phyloP scores from a whole-genome alignment of 1,140 invertebrate genomes.

The Magallana gigas region DNA sequence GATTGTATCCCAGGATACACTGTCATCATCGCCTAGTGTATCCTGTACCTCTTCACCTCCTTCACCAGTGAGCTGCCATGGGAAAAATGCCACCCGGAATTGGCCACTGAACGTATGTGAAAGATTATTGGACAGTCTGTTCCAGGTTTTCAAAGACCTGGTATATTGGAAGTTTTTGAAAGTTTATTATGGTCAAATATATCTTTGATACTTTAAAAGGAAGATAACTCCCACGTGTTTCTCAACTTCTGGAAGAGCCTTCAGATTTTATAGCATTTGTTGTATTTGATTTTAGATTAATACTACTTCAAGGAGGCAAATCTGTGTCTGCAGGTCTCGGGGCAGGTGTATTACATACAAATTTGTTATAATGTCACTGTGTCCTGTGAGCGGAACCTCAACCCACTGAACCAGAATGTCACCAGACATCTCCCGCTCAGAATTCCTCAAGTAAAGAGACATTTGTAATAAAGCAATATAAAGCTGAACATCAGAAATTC shows the following conservation, averaged over 20 bases:
- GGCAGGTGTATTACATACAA: conserved; percentile 84
- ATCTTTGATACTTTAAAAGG: too few species aligned
- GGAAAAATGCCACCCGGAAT: conserved; percentile 83
- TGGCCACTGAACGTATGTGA: conserved; percentile 72
- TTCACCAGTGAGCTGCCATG: conserved; percentile 86
- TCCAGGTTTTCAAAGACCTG: too few species aligned
- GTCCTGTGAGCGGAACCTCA: conserved; percentile 79
- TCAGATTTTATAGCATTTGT: too few species aligned
- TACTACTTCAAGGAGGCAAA: conserved; percentile 77
- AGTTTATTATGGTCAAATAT: too few species aligned
- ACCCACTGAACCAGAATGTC: conserved; percentile 79
- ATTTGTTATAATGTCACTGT: conserved; percentile 82
- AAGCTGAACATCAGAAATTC: too few species aligned
- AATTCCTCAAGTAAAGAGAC: conserved; percentile 90
- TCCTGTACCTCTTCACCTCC: conserved; percentile 90
- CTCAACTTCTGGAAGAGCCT: too few species aligned
- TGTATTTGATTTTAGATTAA: conserved; percentile 70
- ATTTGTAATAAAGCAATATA: not conserved
- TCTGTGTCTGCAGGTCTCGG: conserved; percentile 80
- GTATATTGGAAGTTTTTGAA: too few species aligned
- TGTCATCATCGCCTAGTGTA: conserved; percentile 91
- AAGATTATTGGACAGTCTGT: too few species aligned
- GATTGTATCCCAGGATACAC: conserved; percentile 88
- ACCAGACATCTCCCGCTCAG: conserved; percentile 85
- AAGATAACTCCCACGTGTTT: too few species aligned